Evolutionary conservation across 2,797 vertebrate genomes (phyloP), one percentile per base, ranked within the genome.

Genomic region (Poeciliopsis turneri): DNA sequence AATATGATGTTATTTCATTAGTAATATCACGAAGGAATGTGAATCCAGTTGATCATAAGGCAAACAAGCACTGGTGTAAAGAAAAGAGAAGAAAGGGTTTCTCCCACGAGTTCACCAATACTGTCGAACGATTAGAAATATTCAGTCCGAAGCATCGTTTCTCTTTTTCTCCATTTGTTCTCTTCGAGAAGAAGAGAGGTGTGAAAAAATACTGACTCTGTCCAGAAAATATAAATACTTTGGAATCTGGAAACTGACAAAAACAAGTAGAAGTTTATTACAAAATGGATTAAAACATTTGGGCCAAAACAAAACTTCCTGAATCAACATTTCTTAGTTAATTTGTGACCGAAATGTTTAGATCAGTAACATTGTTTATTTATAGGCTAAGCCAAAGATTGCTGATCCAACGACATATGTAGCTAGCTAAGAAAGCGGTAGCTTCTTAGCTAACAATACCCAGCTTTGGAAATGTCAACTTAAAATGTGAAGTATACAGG

Each of bases 1-100:
- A 47, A 39, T 15, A 12, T 16, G 23, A 28, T 20, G 8, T 74
- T 12, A 16, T 36, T 36, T 25, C 55, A 2, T 16, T 18, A 75
- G 72, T 45, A 36, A 64, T 2, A 20, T 15, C 28, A 4, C 39
- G 1, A n/a, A 66, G 41, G 46, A 76, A 47, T 10, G 71, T 45
- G 57, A 78, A 41, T 84, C 59, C 68, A 74, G 72, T 76, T 80
- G 69, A 82, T 78, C 55, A 47, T 82, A 82, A 89, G 78, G 84
- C 81, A 79, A 80, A 88, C 36, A 80, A 74, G 36, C 15, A 33
- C 23, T 46, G 5, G 77, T 70, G n/a, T 70, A 49, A 0, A 72
- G 18, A 33, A 30, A 30, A 61, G 7, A 55, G 73, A 83, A 81
- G 33, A 45, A 64, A 79, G 33, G 78, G 6, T 2, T 68, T 86